Base-by-base conservation (phyloP, 1,140 invertebrate species). In the Nymphalis io region DNA sequence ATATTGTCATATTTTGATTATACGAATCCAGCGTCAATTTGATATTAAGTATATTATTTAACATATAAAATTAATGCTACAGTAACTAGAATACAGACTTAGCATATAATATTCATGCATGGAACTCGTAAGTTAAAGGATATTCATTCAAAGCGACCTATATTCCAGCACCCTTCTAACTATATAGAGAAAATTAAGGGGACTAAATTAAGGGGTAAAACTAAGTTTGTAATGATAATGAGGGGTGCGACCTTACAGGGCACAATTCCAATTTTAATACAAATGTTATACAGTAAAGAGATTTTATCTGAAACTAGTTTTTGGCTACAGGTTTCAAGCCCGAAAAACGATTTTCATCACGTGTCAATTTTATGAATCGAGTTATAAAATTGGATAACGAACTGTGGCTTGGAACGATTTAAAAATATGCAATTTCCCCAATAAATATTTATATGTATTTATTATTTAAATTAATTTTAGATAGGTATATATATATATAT, bases 181-280 rank as follows among this genome's bases (percentile, higher is more conserved):
- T 44, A 48, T 59, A 60, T 67, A 42, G 60, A 44, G 62, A 73
- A 60, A 68, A 74, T 68, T 68, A 57, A 71, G 65, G 64, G 64
- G 38, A 64, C 68, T 60, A 64, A 70, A 70, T 74, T 68, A 70
- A 62, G 69, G 73, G 73, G 60, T 65, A 65, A 74, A 73, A 75
- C 73, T 68, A 70, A 70, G 69, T 75, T 71, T 65, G 69, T 68
- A 67, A 75, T 68, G 61, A 71, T 75, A 75, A 75, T 75, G 57
- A 46, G 27, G 53, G 69, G 51, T 53, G 46, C 62, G 61, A 69
- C 73, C 73, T 72, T 55, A 59, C 42, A 51, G 67, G 55, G 64
- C 12, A 61, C 46, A 62, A 64, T 70, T 48, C 53, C 69, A 70
- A 75, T 68, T 75, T 72, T 65, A 72, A 64, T 44, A 58, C 40